phyloP scores from a whole-genome alignment of 2,888 invertebrate species.

The Drosophila yooni region DNA sequence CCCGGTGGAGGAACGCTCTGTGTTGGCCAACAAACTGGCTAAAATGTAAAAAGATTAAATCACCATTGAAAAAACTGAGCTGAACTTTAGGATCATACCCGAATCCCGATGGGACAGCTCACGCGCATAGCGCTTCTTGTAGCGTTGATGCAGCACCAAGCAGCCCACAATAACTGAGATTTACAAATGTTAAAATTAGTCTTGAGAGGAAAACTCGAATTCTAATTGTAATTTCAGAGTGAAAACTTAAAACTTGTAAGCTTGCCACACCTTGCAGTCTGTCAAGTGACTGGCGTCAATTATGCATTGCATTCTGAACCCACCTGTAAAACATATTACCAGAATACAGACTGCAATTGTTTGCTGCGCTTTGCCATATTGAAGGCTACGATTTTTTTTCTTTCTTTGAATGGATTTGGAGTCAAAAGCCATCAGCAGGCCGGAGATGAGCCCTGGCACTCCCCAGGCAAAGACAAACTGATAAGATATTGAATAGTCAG shows the following conservation, averaged over 20 bases:
- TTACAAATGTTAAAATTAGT: neutral
- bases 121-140: slow-evolving; percentile 88
- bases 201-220: rapidly evolving
- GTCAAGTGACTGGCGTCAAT: slow-evolving; percentile 7
- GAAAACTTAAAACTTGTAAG: slow-evolving; percentile 82
- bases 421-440: slow-evolving; percentile 87
- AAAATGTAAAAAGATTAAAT: neutral
- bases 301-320: neutral
- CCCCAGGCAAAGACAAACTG: slow-evolving; percentile 88
- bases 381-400: slow-evolving; percentile 90
- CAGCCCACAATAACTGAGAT: slow-evolving; percentile 91
- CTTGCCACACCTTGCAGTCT: slow-evolving; percentile 17
- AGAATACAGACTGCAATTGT: slow-evolving; percentile 91
- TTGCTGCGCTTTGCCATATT: slow-evolving; percentile 91
- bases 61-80: neutral
- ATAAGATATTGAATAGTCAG: slow-evolving; percentile 68
- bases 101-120: slow-evolving; percentile 86
- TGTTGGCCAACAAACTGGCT: slow-evolving; percentile 79
- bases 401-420: slow-evolving; percentile 86
- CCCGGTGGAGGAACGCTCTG: slow-evolving; percentile 57
- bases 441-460: slow-evolving; percentile 89
- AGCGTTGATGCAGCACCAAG: slow-evolving; percentile 92
- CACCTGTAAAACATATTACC: slow-evolving; percentile 92
- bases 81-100: slow-evolving; percentile 62
- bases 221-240: slow-evolving; percentile 71